These are phyloP conservation scores for Rhyzopertha dominica DNA, from an alignment of 1,140 invertebrate genomes.

Conservation along the genomic window DNA sequence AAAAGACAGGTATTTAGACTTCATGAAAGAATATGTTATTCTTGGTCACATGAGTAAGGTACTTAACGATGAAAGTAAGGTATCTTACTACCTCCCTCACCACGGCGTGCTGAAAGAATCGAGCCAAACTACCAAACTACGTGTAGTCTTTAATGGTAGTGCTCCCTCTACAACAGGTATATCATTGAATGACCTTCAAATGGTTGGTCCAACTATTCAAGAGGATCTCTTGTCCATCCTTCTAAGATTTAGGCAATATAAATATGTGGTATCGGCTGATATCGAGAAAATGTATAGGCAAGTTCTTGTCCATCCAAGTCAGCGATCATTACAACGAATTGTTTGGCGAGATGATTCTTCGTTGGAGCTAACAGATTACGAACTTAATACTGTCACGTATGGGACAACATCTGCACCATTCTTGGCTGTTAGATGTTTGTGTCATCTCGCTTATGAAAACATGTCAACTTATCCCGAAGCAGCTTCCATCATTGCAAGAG, in stretches of 20 bases:
- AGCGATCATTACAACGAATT: slow-evolving; percentile 40
- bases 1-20: too few relatives aligned
- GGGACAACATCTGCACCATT: slow-evolving; percentile 27
- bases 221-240: slow-evolving; percentile 3
- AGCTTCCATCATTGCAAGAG: slow-evolving; percentile 10
- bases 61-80: too few relatives aligned
- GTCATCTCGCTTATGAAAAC: slow-evolving; percentile 25
- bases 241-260: slow-evolving; percentile 21
- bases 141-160: slow-evolving; percentile 22
- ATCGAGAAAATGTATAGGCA: slow-evolving; percentile 25
- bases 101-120: slow-evolving; percentile 40
- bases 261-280: slow-evolving; percentile 11
- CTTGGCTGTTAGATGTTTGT: slow-evolving; percentile 27
- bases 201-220: slow-evolving; percentile 40
- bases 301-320: slow-evolving; percentile 13
- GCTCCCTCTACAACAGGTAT: slow-evolving; percentile 4
- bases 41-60: too few relatives aligned
- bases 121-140: slow-evolving; percentile 19
- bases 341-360: slow-evolving; percentile 36
- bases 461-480: slow-evolving; percentile 22
- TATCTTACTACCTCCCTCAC: slow-evolving; percentile 44
- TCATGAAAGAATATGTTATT: too few relatives aligned
- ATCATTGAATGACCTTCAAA: slow-evolving; percentile 24
- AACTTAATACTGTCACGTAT: slow-evolving; percentile 33
- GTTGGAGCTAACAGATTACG: slow-evolving; percentile 26